Percentiles rank a stretch among this genome's conserved stretches.
Evolutionary conservation across 2,888 invertebrate genomes (phyloP).

Genomic region (Acronicta aceris): DNA sequence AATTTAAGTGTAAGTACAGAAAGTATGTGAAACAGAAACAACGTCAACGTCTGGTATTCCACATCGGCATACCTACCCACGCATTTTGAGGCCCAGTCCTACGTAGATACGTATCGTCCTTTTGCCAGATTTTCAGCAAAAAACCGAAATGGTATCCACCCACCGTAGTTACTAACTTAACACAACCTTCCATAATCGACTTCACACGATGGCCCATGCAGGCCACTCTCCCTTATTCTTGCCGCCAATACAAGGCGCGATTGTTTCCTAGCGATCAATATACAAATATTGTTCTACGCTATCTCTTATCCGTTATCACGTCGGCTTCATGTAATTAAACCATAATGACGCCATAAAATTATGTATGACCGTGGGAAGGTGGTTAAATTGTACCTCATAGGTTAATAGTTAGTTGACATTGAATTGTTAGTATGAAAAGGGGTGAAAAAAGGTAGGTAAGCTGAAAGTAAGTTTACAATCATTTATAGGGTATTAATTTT

Average conservation of each 20-base stretch:
- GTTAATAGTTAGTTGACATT: slow-evolving; percentile 10
- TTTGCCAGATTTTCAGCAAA: too few relatives aligned
- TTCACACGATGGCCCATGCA: background rate
- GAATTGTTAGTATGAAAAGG: background rate
- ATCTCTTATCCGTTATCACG: slow-evolving; percentile 60
- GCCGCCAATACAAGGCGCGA: slow-evolving; percentile 56
- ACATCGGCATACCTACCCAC: too few relatives aligned
- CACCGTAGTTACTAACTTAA: too few relatives aligned
- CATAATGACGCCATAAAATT: slow-evolving; percentile 52
- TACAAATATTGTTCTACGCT: slow-evolving; percentile 67
- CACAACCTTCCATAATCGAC: background rate
- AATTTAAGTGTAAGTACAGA: too few relatives aligned
- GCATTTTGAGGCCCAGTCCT: too few relatives aligned
- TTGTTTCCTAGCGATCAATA: slow-evolving; percentile 75
- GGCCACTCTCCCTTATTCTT: slow-evolving; percentile 7
- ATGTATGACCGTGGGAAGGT: slow-evolving; percentile 60
- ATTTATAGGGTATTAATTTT: too few relatives aligned
- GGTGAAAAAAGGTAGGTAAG: too few relatives aligned
- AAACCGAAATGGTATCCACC: too few relatives aligned
- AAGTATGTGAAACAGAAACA: too few relatives aligned
- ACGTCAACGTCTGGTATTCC: too few relatives aligned
- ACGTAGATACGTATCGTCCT: too few relatives aligned
- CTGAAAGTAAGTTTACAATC: too few relatives aligned
- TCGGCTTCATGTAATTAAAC: slow-evolving; percentile 51
- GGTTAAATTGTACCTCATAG: slow-evolving; percentile 15